Conservation (phyloP, 2,888 invertebrate species). For the Tigriopus californicus region DNA sequence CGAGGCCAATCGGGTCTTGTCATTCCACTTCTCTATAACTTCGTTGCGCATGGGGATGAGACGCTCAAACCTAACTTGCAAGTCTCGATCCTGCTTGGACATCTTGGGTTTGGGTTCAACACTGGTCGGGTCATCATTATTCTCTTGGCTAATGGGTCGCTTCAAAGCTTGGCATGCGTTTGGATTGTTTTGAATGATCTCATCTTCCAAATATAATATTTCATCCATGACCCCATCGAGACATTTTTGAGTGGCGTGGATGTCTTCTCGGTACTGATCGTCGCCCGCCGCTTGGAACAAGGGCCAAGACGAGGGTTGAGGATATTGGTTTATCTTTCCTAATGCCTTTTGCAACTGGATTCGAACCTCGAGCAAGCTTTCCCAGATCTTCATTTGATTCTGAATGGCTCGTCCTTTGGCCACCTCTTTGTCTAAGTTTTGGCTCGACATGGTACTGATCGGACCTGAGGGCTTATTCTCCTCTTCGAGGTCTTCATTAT, state of each 20-base stretch:
- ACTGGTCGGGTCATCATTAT: conserved; percentile 20
- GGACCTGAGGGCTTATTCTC: background rate
- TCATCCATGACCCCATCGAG: conserved; percentile 40
- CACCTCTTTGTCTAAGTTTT: conserved; percentile 23
- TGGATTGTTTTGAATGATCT: conserved; percentile 25
- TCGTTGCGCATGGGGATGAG: conserved; percentile 32
- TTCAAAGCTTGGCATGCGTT: conserved; percentile 11
- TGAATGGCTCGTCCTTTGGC: conserved; percentile 27
- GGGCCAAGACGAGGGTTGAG: conserved; percentile 39
- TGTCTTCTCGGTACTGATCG: conserved; percentile 24
- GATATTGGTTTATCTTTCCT: conserved; percentile 54
- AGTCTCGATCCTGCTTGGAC: background rate
- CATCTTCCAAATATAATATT: conserved; percentile 35
- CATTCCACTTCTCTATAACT: conserved; percentile 83
- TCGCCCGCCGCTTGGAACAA: conserved; percentile 30
- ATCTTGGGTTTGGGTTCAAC: conserved; percentile 10
- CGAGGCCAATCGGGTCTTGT: conserved; percentile 55
- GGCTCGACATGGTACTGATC: conserved; percentile 21
- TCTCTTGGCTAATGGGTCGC: conserved; percentile 19
- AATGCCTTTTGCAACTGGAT: conserved; percentile 71
- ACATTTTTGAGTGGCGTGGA: conserved; percentile 35
- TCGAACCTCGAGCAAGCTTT: conserved; percentile 60
- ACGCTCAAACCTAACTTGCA: conserved; percentile 28
- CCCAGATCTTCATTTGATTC: conserved; percentile 44
- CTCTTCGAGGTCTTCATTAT: conserved; percentile 1